phyloP scores from a whole-genome alignment of 1,140 invertebrate genomes.

The Hirudo medicinalis region DNA sequence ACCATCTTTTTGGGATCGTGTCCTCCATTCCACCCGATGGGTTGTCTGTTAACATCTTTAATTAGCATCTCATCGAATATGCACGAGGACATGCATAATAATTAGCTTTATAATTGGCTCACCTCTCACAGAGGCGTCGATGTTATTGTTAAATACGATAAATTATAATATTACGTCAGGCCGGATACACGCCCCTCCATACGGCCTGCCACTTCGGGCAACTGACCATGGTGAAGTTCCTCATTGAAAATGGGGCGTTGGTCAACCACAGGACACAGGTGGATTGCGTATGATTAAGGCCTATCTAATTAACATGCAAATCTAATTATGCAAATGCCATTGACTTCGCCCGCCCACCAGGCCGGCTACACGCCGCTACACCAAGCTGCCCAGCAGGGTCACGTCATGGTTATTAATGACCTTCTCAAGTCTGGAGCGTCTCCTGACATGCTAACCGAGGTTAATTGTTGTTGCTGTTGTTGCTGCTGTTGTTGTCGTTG shows the following conservation, averaged over 20 bases:
- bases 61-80: no score
- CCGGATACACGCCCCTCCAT: constrained; percentile 88
- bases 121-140: no score
- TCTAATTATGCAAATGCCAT: not conserved
- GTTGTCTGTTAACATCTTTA: no score
- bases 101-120: no score
- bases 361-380: constrained; percentile 61
- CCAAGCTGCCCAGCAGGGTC: constrained; percentile 94
- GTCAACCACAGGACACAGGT: constrained; percentile 25
- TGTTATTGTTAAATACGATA: not conserved
- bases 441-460: constrained; percentile 74
- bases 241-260: constrained; percentile 61
- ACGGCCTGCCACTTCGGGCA: constrained; percentile 97
- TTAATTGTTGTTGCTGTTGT: no score
- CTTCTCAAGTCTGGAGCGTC: constrained; percentile 83
- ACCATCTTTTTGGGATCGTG: no score
- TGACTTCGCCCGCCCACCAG: not conserved
- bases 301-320: not conserved
- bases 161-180: constrained; percentile 14
- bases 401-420: constrained; percentile 82
- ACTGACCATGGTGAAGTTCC: constrained; percentile 82
- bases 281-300: not conserved
- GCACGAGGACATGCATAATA: no score
- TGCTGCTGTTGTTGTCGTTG: no score
- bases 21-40: no score